Percentiles rank a stretch among this genome's conserved stretches.
Conservation (phyloP, 2,888 invertebrate genomes). For the Vannuccia rotundouncinata region DNA sequence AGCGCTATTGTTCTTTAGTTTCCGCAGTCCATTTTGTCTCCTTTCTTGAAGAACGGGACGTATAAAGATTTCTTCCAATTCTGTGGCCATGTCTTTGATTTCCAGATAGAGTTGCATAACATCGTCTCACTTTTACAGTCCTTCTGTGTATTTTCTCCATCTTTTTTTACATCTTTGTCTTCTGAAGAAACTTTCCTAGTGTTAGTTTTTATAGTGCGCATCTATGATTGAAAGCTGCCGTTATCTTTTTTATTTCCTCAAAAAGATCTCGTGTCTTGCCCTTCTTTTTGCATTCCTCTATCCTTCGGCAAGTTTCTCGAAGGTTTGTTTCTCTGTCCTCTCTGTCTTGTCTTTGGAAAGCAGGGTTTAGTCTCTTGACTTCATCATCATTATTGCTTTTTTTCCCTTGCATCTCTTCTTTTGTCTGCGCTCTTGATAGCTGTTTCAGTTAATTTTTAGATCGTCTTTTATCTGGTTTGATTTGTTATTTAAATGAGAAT, state of each 20-base stretch:
- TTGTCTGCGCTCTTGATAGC: constrained; percentile 10
- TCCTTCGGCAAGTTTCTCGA: neutral
- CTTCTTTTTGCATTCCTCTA: neutral
- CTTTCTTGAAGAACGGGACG: constrained; percentile 7
- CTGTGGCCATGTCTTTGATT: neutral
- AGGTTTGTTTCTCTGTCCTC: neutral
- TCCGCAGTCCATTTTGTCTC: neutral
- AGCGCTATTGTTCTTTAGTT: constrained; percentile 5
- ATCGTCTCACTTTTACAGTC: no score
- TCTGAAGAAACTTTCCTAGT: neutral
- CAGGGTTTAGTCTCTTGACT: neutral
- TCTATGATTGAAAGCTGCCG: neutral
- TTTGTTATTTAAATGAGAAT: no score
- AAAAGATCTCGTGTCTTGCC: constrained; percentile 19
- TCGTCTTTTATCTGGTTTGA: no score
- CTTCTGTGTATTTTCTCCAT: no score
- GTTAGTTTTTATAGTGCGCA: no score
- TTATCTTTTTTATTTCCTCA: neutral
- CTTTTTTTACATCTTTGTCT: constrained; percentile 7
- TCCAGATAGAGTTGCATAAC: constrained; percentile 13
- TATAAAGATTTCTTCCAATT: constrained; percentile 10
- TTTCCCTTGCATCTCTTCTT: neutral
- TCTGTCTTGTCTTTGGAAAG: constrained; percentile 15
- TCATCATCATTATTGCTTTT: constrained; percentile 5
- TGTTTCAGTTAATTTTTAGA: neutral